Percentiles rank a stretch among this genome's conserved stretches.
phyloP scores from a whole-genome alignment of 2,113 vertebrate species.

The Turnix velox region DNA sequence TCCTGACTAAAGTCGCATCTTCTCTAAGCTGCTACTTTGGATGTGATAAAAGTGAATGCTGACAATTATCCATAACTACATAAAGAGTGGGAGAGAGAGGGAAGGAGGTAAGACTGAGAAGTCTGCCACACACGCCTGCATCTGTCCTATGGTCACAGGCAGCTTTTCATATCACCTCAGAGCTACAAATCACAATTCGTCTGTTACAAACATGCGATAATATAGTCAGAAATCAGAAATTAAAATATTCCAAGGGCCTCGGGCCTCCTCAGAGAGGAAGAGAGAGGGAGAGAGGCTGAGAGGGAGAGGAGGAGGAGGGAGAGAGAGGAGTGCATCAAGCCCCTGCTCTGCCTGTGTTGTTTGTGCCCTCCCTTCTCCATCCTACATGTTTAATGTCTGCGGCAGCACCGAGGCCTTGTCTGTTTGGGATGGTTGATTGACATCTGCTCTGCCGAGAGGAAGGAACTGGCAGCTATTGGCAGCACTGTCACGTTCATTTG shows the following conservation, averaged over 20 bases:
- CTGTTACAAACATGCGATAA: slow-evolving; percentile 72
- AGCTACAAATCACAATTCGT: slow-evolving; percentile 74
- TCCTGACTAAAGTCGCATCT: slow-evolving; percentile 71
- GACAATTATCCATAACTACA: slow-evolving; percentile 76
- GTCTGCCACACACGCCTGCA: slow-evolving; percentile 46
- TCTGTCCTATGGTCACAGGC: slow-evolving; percentile 53
- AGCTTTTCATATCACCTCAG: slow-evolving; percentile 65
- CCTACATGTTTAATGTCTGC: slow-evolving; percentile 76
- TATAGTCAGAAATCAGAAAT: slow-evolving; percentile 75
- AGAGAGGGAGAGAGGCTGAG: neutral
- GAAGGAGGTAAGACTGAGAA: neutral
- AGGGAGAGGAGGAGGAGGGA: slow-evolving; percentile 17
- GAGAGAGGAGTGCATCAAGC: neutral
- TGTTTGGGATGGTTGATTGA: slow-evolving; percentile 85
- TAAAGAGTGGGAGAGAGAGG: slow-evolving; percentile 34
- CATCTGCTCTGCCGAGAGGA: slow-evolving; percentile 89
- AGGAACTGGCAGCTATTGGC: slow-evolving; percentile 78
- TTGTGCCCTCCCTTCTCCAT: slow-evolving; percentile 71
- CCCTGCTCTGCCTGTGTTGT: slow-evolving; percentile 59
- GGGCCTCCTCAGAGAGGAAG: slow-evolving; percentile 48
- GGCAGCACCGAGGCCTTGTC: slow-evolving; percentile 71
- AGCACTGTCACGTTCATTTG: slow-evolving; percentile 77
- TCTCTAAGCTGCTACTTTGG: slow-evolving; percentile 74
- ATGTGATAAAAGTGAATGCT: slow-evolving; percentile 76
- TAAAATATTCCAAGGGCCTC: slow-evolving; percentile 73